Evolutionary conservation across 2,113 vertebrate species (phyloP), one percentile per base, ranked within the genome.

Genomic region (Thymallus thymallus): DNA sequence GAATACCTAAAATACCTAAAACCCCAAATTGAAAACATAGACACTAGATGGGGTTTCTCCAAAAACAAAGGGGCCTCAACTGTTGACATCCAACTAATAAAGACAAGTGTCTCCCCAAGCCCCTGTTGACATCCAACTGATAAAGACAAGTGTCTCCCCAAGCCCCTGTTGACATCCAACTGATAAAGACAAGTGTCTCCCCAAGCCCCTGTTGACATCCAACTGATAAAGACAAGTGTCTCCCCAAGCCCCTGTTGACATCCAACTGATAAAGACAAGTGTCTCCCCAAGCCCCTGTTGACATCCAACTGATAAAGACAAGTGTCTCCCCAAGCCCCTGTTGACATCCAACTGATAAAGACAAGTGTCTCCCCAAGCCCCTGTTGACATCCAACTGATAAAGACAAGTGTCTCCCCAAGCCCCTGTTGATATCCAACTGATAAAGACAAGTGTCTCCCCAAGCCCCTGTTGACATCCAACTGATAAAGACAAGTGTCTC

Each of bases 301-400:
- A 86, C 80, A 74, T 87, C 72, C 71, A 78, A 80, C 69, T 29
- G 82, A 45, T 81, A 82, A 90, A 85, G 78, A 71, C 79, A 82
- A 79, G 79, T 58, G 69, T 80, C 63, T 76, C 72, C 48, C 72
- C 61, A 69, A 81, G 71, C 55, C 72, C 73, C 71, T 75, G 76
- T 77, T 78, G 75, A 86, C 80, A 74, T 87, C 72, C 71, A 78
- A 80, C 69, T 29, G 82, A 45, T 81, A 82, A 90, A 85, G 78
- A 71, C 79, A 82, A 79, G 79, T 58, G 69, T 80, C 63, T 76
- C 72, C 48, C 72, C 61, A 69, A 81, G 71, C 55, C 72, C 73
- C 71, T 75, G 76, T 77, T 78, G 75, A 86, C 80, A 74, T 87
- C 72, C 71, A 78, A 80, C 69, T 29, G 82, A 45, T 81, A 82